Base-by-base conservation (phyloP, 2,113 vertebrate genomes). In the Crotalus horridus region DNA sequence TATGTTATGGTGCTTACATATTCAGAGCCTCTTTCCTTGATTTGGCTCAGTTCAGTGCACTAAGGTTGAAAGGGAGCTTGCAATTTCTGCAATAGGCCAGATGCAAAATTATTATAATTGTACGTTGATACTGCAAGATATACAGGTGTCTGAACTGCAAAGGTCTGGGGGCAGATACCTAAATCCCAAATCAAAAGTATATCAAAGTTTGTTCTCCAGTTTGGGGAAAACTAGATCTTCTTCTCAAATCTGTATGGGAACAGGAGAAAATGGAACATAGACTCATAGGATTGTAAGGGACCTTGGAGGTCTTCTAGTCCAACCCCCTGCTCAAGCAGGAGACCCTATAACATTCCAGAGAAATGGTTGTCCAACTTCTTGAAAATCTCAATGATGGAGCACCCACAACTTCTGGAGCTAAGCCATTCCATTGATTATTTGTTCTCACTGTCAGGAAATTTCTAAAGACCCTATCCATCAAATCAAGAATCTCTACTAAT, bases 21-120 rank as follows among this genome's bases (percentile, higher is more conserved):
- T 97, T 95, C 96, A 96, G 94, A 21, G 48, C 94, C 92, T 88
- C 93, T 95, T 95, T 92, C 94, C 94, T 95, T 94, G 95, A 96
- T 97, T 94, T 96, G 96, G 96, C 97, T 96, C 97, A 96, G 95
- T 96, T 96, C 95, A 93, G 92, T 96, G 90, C 94, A 93, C 95
- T 96, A 94, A 81, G 64, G 90, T 92, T 95, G 90, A 92, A 92
- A 95, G 91, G 90, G 91, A 94, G 93, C 86, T 56, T 24, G 64
- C 88, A 91, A 92, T 93, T 95, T 95, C 15, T 94, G 92, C 90
- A 93, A 93, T 85, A 93, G 91, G 94, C 95, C 95, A 95, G 96
- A 97, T 96, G 91, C 88, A 94, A 91, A 97, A 97, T 96, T 92
- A 97, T 96, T 94, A 93, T 92, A 96, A 97, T 95, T 7, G 95